Percentiles rank a stretch among this genome's conserved stretches.
phyloP scores from a whole-genome alignment of 2,113 vertebrate species.

The Pangasianodon gigas region DNA sequence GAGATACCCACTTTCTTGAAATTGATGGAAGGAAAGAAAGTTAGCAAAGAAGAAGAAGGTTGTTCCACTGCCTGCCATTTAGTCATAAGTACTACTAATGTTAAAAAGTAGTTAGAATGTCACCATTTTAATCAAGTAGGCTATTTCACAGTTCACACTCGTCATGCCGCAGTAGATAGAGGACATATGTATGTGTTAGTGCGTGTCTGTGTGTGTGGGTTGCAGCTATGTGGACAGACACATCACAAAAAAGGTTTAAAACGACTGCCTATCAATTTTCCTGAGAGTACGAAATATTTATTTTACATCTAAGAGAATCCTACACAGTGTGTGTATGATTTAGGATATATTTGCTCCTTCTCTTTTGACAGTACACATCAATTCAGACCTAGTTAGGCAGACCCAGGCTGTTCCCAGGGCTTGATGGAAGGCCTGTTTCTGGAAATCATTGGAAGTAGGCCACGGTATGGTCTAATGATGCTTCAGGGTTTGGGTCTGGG shows the following conservation, averaged over 20 bases:
- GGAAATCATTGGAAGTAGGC: conserved; percentile 44
- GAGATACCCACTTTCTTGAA: conserved; percentile 21
- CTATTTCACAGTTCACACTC: conserved; percentile 66
- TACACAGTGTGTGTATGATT: conserved; percentile 24
- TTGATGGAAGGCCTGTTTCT: conserved; percentile 40
- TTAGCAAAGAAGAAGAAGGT: neutral
- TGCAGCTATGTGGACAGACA: conserved; percentile 21
- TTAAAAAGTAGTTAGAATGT: conserved; percentile 60
- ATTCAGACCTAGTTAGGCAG: conserved; percentile 28
- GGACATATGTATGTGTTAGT: conserved; percentile 18
- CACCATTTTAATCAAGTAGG: conserved; percentile 64
- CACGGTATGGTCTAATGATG: conserved; percentile 46
- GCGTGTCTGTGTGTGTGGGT: conserved; percentile 13
- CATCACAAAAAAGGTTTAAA: neutral
- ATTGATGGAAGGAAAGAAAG: neutral
- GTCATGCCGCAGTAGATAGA: conserved; percentile 12
- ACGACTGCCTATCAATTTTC: conserved; percentile 17
- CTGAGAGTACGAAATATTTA: conserved; percentile 4
- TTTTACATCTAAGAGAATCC: conserved; percentile 28
- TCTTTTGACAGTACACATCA: conserved; percentile 23
- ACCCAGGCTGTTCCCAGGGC: conserved; percentile 29
- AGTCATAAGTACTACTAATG: neutral
- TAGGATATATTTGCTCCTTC: conserved; percentile 9
- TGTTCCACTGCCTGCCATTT: conserved; percentile 35
- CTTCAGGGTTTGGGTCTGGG: conserved; percentile 37